Base-by-base conservation (phyloP, 2,888 invertebrate genomes). In the Andrena haemorrhoa region DNA sequence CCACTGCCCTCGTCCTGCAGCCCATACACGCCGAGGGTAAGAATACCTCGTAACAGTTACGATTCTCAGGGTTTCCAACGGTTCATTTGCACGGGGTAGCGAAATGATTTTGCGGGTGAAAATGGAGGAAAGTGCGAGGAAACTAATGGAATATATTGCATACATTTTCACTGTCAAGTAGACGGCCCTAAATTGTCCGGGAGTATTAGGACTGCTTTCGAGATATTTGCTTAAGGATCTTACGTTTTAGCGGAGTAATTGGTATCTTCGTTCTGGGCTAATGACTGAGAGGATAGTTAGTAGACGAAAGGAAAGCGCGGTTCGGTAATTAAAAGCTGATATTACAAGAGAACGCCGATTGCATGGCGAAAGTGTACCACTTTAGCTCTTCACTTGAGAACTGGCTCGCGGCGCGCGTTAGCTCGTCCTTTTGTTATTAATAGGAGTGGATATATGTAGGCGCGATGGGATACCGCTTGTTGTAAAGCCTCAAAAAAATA, bases 21-120 rank as follows among this genome's bases (percentile, higher is more conserved):
- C 83, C 89, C 33, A 90, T 89, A 65, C 86, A 89, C 78, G 93
- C 93, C 71, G 94, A 94, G 84, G 93, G 94, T 94, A 90, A 93
- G 93, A 66, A 68, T 20, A 41, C 64, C 4, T 16, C 1, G 12
- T 26, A 26, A 20, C 6, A 68, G 33, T 49, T 61, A 33, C 10
- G 26, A 16, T 56, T 26, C 7, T 20, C 41, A 8, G 3, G 31
- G 23, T 10, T 10, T 1, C 7, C 16, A 7, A n/a, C 10, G 6
- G 29, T 10, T 56, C 10, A 63, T 41, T 41, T 16, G 0, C 16
- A 41, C 41, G 16, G 4, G 41, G 16, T 16, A 4, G 41, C 16
- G 16, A 41, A 0, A 41, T 4, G 12, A 41, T 4, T 12, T 3
- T 41, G 41, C 3, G 41, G 41, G 41, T 41, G 12, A 12, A 4